Evolutionary conservation across 2,113 vertebrate genomes (phyloP), one percentile per base, ranked within the genome.

Genomic region (Dipodomys spectabilis): DNA sequence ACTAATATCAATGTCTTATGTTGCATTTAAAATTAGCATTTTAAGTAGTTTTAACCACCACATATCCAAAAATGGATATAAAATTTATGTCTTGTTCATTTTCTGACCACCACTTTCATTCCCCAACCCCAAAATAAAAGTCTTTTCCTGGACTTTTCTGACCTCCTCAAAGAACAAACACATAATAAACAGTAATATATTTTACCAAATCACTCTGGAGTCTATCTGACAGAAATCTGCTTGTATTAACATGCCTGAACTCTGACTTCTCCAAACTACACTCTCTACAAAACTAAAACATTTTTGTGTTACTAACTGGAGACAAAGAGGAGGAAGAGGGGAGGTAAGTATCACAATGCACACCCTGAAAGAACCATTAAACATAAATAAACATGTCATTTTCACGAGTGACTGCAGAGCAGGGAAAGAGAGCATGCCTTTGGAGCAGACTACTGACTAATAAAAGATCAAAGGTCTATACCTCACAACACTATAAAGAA

Each of bases 301-400:
- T 53, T 95, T 86, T 87, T 23, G 72, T 68, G 96, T 92, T 88
- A 92, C 95, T 71, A 86, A 95, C 79, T 27, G 65, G 88, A 95
- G 79, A 95, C 74, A 62, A 87, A 81, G 62, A 7, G 18, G 88
- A 84, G 82, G 69, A 23, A n/a, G 75, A 60, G 88, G 91, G 69
- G 82, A 95, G 93, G 88, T 22, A 93, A 95, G 96, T 57, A 22
- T 94, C 80, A 77, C 60, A 79, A 91, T 68, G 90, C 93, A 71
- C 92, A 95, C 93, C 91, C 97, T 67, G 49, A 87, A 88, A 93
- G 96, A 75, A 87, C 96, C 96, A 64, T 81, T 96, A 93, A 96
- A 88, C 88, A 87, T 96, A 96, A 96, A 94, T 90, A 95, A 95
- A 97, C 97, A 95, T 92, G 96, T 95, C 97, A 94, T 74, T 94